Percentiles rank a stretch among this genome's conserved stretches.
These are phyloP conservation scores for Acrobasis repandana DNA, from an alignment of 2,888 invertebrate species.

Conservation along the genomic window DNA sequence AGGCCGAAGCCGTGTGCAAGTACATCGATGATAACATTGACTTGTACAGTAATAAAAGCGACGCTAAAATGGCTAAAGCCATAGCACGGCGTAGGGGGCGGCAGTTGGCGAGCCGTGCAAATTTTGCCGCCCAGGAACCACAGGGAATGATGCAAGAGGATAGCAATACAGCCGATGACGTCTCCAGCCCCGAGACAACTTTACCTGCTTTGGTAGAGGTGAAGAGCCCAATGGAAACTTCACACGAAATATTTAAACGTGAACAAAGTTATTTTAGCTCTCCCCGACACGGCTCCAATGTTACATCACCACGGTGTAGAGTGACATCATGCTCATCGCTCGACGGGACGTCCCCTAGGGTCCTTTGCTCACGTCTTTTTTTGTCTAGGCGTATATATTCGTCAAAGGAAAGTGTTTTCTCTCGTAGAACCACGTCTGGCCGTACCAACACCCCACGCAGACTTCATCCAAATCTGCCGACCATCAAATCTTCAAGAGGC, in stretches of 20 bases:
- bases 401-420: slow-evolving; percentile 40
- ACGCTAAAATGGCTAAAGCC: slow-evolving; percentile 57
- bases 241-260: slow-evolving; percentile 51
- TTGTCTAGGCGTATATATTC: slow-evolving; percentile 44
- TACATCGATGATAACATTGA: slow-evolving; percentile 65
- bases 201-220: slow-evolving; percentile 57
- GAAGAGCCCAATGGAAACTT: slow-evolving; percentile 39
- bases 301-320: slow-evolving; percentile 46
- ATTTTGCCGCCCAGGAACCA: slow-evolving; percentile 60
- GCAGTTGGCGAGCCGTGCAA: slow-evolving; percentile 47
- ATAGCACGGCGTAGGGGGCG: slow-evolving; percentile 56
- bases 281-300: slow-evolving; percentile 51
- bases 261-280: slow-evolving; percentile 63
- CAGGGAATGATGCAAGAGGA: slow-evolving; percentile 52
- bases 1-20: slow-evolving; percentile 64
- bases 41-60: slow-evolving; percentile 51
- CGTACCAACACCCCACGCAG: slow-evolving; percentile 25
- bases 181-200: slow-evolving; percentile 32
- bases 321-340: slow-evolving; percentile 54
- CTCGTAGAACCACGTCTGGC: slow-evolving; percentile 34
- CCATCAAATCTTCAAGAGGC: slow-evolving; percentile 50
- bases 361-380: slow-evolving; percentile 56
- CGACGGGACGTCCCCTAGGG: slow-evolving; percentile 51
- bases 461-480: slow-evolving; percentile 39
- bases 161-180: slow-evolving; percentile 24